A percentile compares a stretch with the other conserved stretches of the same genome.
phyloP scores from a whole-genome alignment of 2,113 vertebrate species.

The Glaucomys volans region DNA sequence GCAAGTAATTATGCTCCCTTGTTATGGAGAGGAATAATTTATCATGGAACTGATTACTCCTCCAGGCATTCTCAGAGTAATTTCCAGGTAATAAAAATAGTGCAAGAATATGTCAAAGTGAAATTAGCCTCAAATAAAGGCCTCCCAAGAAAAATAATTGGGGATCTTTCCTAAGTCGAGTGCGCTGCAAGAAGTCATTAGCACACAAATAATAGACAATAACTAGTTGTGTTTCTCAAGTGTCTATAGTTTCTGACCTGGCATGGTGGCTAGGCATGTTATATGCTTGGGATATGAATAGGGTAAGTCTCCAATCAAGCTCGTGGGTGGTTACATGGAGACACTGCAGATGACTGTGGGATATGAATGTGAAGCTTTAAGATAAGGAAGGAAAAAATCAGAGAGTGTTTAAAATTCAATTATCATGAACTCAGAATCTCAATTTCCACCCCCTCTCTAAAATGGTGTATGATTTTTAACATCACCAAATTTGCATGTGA shows the following conservation, averaged over 20 bases:
- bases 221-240: not conserved
- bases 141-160: not conserved
- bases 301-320: not conserved
- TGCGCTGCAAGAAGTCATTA: not conserved
- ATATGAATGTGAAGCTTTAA: slow-evolving; percentile 34
- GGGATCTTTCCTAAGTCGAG: not conserved
- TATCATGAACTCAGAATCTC: not conserved
- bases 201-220: not conserved
- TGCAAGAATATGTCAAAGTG: slow-evolving; percentile 32
- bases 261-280: not conserved
- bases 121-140: slow-evolving; percentile 49
- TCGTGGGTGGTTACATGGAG: not conserved
- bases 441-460: not conserved
- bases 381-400: not conserved
- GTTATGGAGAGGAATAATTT: slow-evolving; percentile 16
- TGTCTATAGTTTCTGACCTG: not conserved
- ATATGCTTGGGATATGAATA: not conserved
- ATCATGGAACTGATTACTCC: slow-evolving; percentile 30
- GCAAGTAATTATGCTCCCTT: slow-evolving; percentile 49
- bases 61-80: slow-evolving; percentile 37
- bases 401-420: slow-evolving; percentile 1
- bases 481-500: not conserved
- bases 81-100: slow-evolving; percentile 68
- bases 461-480: slow-evolving; percentile 16
- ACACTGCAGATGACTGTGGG: not conserved